phyloP scores from a whole-genome alignment of 2,888 invertebrate genomes.

The Trichopria drosophilae region DNA sequence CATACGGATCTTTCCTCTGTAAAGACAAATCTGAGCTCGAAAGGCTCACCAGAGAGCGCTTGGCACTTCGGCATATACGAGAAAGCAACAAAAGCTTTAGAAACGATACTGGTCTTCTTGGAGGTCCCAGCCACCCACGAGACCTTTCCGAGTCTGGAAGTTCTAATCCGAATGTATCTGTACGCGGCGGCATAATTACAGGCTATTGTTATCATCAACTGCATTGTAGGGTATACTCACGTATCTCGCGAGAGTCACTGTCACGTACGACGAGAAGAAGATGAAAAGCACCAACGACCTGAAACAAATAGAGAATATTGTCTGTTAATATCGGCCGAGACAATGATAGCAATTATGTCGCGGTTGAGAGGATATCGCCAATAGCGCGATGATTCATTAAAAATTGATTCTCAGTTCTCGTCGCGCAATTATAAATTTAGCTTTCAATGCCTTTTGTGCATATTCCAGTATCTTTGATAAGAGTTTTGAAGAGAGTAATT shows the following conservation, averaged over 20 bases:
- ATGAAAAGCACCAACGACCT: slow-evolving; percentile 67
- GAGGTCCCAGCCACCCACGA: slow-evolving; percentile 30
- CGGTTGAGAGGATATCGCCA: too few species aligned
- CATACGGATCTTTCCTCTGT: too few species aligned
- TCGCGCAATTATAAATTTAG: too few species aligned
- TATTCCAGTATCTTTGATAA: too few species aligned
- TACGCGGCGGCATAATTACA: slow-evolving; percentile 20
- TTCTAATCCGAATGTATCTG: slow-evolving; percentile 18
- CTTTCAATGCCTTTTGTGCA: too few species aligned
- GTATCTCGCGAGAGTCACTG: slow-evolving; percentile 63
- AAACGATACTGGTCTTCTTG: slow-evolving; percentile 44
- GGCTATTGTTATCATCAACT: slow-evolving; percentile 18
- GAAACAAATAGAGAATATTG: slow-evolving; percentile 55
- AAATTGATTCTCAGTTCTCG: too few species aligned
- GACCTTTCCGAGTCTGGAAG: slow-evolving; percentile 15
- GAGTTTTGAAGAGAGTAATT: too few species aligned
- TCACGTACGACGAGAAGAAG: slow-evolving; percentile 62
- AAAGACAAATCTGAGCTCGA: too few species aligned
- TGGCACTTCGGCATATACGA: too few species aligned
- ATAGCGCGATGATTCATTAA: too few species aligned
- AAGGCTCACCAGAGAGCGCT: too few species aligned
- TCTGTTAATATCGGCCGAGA: slow-evolving; percentile 6
- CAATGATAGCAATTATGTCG: too few species aligned
- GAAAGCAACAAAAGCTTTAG: slow-evolving; percentile 46
- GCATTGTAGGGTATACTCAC: slow-evolving; percentile 60